Base-by-base conservation (phyloP, 2,113 vertebrate genomes). In the Prunella fulvescens region DNA sequence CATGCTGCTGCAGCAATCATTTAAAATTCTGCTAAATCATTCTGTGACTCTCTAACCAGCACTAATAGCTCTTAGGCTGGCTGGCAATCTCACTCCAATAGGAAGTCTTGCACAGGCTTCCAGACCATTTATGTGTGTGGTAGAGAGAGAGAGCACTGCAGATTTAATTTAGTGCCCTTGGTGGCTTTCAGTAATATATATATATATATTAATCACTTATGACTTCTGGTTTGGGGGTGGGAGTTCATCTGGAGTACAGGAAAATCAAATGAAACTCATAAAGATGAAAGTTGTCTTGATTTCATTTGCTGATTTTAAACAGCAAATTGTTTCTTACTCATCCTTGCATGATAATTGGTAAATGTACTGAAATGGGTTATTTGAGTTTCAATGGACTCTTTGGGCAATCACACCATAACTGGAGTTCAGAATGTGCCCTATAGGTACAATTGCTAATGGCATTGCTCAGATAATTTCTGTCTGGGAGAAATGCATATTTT, bases 21-120 rank as follows among this genome's bases (percentile, higher is more conserved):
- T 96, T 94, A 57, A 92, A 96, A 92, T 96, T 93, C 82, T 96
- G 95, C 93, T 95, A 96, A 94, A 97, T 94, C 93, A 96, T 93
- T 94, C 90, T 86, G 94, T 0, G 1, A 50, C 76, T 96, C 92
- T 94, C 83, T 92, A 92, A 94, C 67, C 92, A 84, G 53, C 76
- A 84, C 88, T 95, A 96, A 96, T 88, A 96, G 88, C 92, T 95
- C 92, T 95, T 86, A 93, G 83, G 64, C 79, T 95, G 86, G n/a
- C 88, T 93, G 82, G 86, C 72, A 95, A 84, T 93, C 74, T 96
- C 76, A 84, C 62, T 50, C 39, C 86, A 60, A 91, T 84, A 90
- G 83, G 57, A 92, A 95, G 86, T 12, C 80, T 88, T 69, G 33
- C 69, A 40, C 19, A 28, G 72, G 48, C 92, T 96, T 90, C 86